phyloP scores from a whole-genome alignment of 2,113 vertebrate genomes.

The Gopherus flavomarginatus region DNA sequence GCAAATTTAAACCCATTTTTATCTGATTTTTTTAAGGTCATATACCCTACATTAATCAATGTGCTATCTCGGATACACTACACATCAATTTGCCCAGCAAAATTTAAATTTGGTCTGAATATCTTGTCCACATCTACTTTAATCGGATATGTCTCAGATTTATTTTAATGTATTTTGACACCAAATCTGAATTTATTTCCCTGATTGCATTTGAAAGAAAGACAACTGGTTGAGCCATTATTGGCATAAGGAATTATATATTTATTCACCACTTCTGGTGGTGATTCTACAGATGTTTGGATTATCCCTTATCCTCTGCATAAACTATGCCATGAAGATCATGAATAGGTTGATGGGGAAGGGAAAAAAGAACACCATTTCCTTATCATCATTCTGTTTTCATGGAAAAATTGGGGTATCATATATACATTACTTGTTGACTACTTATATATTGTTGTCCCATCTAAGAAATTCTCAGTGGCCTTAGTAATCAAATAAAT shows the following conservation, averaged over 20 bases:
- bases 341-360: background rate
- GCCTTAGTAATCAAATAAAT: background rate
- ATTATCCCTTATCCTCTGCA: background rate
- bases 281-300: background rate
- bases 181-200: background rate
- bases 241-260: background rate
- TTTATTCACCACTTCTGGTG: background rate
- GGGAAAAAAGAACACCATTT: background rate
- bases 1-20: no score
- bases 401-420: background rate
- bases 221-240: background rate
- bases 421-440: background rate
- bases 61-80: background rate
- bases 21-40: no score
- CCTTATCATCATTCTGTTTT: background rate
- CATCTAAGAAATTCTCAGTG: background rate
- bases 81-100: background rate
- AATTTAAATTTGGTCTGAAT: background rate
- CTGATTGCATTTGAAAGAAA: background rate
- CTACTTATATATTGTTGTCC: fast-evolving
- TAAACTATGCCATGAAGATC: background rate
- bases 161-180: constrained; percentile 23
- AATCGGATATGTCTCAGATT: background rate
- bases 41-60: no score
- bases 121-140: background rate